Base-by-base conservation (phyloP, 2,888 invertebrate genomes). In the Abrostola tripartita region DNA sequence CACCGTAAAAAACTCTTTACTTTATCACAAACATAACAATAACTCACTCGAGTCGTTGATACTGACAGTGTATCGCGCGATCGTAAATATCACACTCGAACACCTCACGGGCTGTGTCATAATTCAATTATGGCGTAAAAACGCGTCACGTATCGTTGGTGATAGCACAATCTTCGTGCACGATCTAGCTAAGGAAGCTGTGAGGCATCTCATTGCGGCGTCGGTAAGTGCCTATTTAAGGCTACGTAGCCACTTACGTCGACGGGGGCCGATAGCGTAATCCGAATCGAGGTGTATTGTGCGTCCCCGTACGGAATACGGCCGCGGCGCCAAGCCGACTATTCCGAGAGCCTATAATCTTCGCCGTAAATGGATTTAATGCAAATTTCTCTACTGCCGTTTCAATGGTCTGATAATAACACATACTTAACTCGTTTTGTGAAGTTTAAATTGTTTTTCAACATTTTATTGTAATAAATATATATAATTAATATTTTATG, bases 171-270 rank as follows among this genome's bases (percentile, higher is more conserved):
- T 92, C 91, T 91, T 84, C 81, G 83, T 75, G 85, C 84, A 84
- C 83, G 87, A 92, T 90, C 78, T 71, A 88, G 87, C 86, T 80
- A 84, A 87, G 90, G 88, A 91, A 90, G 90, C 89, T 87, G 84
- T 83, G 87, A 87, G 84, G 88, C 89, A 85, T 90, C 89, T 90
- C 91, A 91, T 90, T 91, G 92, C 88, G 87, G 87, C 75, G 84
- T 81, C 85, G 85, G 85, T 91, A 92, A 93, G 89, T 91, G 90
- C 90, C 92, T 92, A 92, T 93, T 92, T 88, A 88, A 89, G 84
- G 89, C 87, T 88, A 87, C 88, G 88, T 88, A 91, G 89, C 88
- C 87, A 88, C 90, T 88, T 89, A 90, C 84, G 86, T 83, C 84
- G 86, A 84, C 86, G 84, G 76, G 74, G 73, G 79, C 89, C 88